A percentile compares a stretch with the other conserved stretches of the same genome.
Conservation (phyloP, 2,888 invertebrate species). For the Agrypnus murinus region DNA sequence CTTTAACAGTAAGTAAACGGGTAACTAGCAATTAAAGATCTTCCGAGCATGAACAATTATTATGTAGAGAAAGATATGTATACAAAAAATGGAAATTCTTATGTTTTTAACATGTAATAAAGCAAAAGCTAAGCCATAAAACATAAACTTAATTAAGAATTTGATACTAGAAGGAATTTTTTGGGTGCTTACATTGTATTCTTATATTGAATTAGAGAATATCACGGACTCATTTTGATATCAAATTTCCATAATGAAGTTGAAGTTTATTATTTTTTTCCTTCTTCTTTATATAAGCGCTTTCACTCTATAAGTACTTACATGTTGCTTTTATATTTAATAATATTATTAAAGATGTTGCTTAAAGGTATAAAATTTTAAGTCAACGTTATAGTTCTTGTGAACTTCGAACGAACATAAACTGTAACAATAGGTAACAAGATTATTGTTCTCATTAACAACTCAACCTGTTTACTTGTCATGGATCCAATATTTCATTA, state of each 20-base stretch:
- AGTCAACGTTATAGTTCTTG: too few species aligned
- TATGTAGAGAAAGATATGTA: too few species aligned
- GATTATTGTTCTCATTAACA: slow-evolving; percentile 23
- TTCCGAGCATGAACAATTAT: too few species aligned
- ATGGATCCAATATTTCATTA: slow-evolving; percentile 21
- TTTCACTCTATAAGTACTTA: too few species aligned
- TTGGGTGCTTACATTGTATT: background rate
- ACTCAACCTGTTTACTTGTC: slow-evolving; percentile 21
- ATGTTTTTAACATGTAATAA: too few species aligned
- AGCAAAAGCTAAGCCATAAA: too few species aligned
- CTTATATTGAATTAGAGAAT: slow-evolving; percentile 17
- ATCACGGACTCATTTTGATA: slow-evolving; percentile 7
- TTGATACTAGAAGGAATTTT: slow-evolving; percentile 6
- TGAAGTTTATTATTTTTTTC: background rate
- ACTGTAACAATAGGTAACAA: slow-evolving; percentile 12
- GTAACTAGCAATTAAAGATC: too few species aligned
- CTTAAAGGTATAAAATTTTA: too few species aligned
- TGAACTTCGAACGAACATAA: slow-evolving; percentile 8
- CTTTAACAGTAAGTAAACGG: too few species aligned
- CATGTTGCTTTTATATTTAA: too few species aligned
- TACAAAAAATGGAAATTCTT: too few species aligned
- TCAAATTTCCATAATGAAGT: slow-evolving; percentile 4
- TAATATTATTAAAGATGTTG: too few species aligned
- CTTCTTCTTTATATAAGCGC: background rate
- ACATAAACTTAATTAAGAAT: slow-evolving; percentile 9